Evolutionary conservation across 2,113 vertebrate species (phyloP), one percentile per base, ranked within the genome.

Genomic region (Heliornis fulica): DNA sequence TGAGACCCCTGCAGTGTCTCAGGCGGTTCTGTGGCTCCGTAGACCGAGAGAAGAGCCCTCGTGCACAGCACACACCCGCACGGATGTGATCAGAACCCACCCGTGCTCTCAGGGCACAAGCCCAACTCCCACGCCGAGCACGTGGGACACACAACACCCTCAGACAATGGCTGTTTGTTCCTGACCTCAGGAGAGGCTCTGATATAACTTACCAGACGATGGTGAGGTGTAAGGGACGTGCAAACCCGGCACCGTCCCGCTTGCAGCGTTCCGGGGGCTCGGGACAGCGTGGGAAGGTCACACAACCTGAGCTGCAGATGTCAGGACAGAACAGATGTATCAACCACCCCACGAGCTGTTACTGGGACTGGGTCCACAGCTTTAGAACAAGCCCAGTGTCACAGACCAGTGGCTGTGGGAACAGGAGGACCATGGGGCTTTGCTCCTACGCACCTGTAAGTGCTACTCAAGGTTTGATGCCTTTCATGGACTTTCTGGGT

Each of bases 151-250:
- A 6, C 43, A 50, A 93, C 76, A 87, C 86, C 75, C 60, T 18
- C n/a, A 18, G 13, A 97, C 96, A 97, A 97, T 89, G 82, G 77
- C 53, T 91, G 94, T 97, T 91, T 95, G 96, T 93, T 74, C 57
- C 31, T 54, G 60, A 82, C 71, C 92, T 93, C 96, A 43, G 90
- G 66, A 87, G 54, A 53, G 74, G 81, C 90, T 94, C 41, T 83
- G 15, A 12, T 17, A 14, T 51, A 41, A 90, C 89, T 97, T 96
- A 69, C 95, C 97, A 95, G 77, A 96, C 96, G 94, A 96, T 96
- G 93, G 86, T 71, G 46, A 61, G 36, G 83, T 16, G 80, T 83
- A 19, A 70, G 87, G 91, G 90, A 40, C 61, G 82, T 78, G 82
- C 78, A 83, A 74, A 87, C 7, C 68, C 1, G 1, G 53, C 59